These are phyloP conservation scores for Oithona nana DNA, from an alignment of 2,888 invertebrate genomes.

Conservation along the genomic window DNA sequence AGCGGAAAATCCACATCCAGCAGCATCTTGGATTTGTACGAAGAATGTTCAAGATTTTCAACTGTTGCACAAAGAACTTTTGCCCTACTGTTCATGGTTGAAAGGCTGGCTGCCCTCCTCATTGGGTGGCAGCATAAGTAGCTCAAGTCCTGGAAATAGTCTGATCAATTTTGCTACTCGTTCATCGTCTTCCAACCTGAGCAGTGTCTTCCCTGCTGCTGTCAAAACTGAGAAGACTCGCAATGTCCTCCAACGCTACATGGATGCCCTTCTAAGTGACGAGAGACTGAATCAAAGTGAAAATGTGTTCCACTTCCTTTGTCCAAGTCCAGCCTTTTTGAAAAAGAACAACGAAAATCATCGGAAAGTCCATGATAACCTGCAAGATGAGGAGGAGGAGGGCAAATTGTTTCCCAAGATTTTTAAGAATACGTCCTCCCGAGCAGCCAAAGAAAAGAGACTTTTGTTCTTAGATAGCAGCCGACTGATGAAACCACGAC, in stretches of 20 bases:
- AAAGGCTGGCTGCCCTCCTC: slow-evolving; percentile 60
- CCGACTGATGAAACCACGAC: not conserved
- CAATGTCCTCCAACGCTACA: slow-evolving; percentile 59
- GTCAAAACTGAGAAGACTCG: slow-evolving; percentile 66
- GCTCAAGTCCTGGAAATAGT: not conserved
- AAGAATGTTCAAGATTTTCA: not conserved
- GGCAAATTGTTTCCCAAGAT: slow-evolving; percentile 42
- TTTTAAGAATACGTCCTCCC: slow-evolving; percentile 22
- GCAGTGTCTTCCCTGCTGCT: no score
- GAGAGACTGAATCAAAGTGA: slow-evolving; percentile 71
- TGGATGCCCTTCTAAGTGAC: slow-evolving; percentile 67
- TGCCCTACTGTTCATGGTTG: slow-evolving; percentile 26
- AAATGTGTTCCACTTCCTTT: slow-evolving; percentile 72
- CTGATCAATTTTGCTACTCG: not conserved
- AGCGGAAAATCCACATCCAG: not conserved
- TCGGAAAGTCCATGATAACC: not conserved
- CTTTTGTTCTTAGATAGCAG: no score
- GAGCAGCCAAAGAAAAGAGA: not conserved
- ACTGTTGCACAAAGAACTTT: not conserved
- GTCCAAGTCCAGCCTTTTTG: slow-evolving; percentile 71
- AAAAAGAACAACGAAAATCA: slow-evolving; percentile 38
- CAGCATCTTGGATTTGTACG: not conserved
- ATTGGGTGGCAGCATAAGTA: slow-evolving; percentile 29
- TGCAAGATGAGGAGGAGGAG: slow-evolving; percentile 38
- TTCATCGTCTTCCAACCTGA: not conserved